These are phyloP conservation scores for Actenoides hombroni DNA, from an alignment of 2,113 vertebrate genomes.

Conservation along the genomic window DNA sequence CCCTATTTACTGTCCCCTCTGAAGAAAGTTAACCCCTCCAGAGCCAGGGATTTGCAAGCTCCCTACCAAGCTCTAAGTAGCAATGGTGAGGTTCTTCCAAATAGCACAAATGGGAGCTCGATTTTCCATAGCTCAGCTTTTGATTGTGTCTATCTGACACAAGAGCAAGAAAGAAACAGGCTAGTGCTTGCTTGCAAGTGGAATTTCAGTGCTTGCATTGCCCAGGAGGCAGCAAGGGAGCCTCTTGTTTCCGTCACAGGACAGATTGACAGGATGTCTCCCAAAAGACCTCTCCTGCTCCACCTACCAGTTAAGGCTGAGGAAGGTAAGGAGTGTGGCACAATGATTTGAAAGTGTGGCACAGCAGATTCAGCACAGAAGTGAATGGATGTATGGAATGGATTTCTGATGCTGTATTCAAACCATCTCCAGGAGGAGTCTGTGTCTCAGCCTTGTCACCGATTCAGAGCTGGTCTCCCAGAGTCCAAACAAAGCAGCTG, in stretches of 20 bases:
- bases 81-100: not conserved
- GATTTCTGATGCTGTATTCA: constrained; percentile 2
- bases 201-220: not conserved
- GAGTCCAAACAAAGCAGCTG: not conserved
- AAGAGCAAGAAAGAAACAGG: not conserved
- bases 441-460: not conserved
- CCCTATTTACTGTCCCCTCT: not conserved
- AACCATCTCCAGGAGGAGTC: not conserved
- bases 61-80: not conserved
- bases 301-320: constrained; percentile 18
- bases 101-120: not conserved
- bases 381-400: not conserved
- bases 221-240: not conserved
- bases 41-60: not conserved
- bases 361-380: not conserved
- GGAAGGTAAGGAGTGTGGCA: not conserved
- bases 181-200: not conserved
- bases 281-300: not conserved
- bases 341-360: not conserved
- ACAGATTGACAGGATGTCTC: not conserved
- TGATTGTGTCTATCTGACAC: not conserved
- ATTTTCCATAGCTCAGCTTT: not conserved
- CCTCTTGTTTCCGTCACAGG: not conserved
- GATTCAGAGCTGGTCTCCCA: not conserved
- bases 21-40: not conserved